Base-by-base conservation (phyloP, 2,888 invertebrate genomes). In the Tanypteryx hageni region DNA sequence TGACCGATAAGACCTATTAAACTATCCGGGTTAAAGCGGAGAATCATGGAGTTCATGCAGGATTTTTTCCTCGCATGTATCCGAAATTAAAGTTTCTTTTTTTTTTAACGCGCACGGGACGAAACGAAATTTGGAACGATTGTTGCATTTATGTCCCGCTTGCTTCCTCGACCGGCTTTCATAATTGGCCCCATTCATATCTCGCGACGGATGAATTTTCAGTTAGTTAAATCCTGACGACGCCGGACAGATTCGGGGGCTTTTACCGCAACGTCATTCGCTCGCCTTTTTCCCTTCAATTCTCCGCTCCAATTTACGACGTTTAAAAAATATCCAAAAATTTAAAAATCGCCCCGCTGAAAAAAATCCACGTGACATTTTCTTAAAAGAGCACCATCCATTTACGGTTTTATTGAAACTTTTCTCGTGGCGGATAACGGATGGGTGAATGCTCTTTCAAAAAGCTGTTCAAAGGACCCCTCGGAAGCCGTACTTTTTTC, bases 141-240 rank as follows among this genome's bases (percentile, higher is more conserved):
- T 22, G 76, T 27, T 27, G 76, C 27, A 76, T 76, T 76, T 76
- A 76, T 27, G 27, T 76, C 76, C 14, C 76, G 76, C 76, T 76
- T 76, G 22, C 76, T 27, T 11, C 22, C 27, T 27, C 76, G 22
- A 76, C 27, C 76, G 11, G 76, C 76, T 76, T 76, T 76, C 18
- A 76, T 76, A 76, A 76, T 76, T 76, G 27, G 76, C 76, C 22
- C 18, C 76, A 22, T 76, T 76, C 76, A 27, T 13, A 13, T 76
- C 68, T 18, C 22, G n/a, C 76, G 22, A 27, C 22, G 27, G 76
- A 76, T 76, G 76, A 76, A 76, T 76, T 76, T 76, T 76, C 76
- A 76, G 76, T 27, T 27, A 76, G 76, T 76, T 76, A 76, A 76
- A 76, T 27, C 27, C 76, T 76, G 76, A 76, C 76, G 76, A 76